Evolutionary conservation across 2,797 vertebrate genomes (phyloP).

Genomic region (Spheniscus humboldti): DNA sequence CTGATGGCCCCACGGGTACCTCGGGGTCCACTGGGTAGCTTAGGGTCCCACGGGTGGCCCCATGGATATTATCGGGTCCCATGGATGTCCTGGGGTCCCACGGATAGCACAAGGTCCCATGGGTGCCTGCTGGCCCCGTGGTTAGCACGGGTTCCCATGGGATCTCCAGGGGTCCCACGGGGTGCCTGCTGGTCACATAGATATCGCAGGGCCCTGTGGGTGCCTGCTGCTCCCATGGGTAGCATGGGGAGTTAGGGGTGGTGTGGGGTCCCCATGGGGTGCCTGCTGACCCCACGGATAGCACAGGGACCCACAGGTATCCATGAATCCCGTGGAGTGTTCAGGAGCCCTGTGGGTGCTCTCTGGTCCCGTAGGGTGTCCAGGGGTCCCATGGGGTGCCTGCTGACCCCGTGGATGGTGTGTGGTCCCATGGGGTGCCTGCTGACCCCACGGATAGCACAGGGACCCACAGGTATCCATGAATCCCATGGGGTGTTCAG

Average conservation of each 20-base stretch:
- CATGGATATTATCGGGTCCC: not conserved
- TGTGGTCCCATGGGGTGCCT: not conserved
- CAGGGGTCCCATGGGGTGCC: fast-evolving
- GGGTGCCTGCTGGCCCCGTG: not conserved
- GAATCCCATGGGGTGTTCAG: fast-evolving
- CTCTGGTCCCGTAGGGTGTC: not conserved
- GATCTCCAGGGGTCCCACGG: not conserved
- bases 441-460: not conserved
- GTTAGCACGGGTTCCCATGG: not conserved
- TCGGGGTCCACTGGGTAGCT: fast-evolving
- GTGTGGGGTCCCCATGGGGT: not conserved
- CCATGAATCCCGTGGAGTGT: fast-evolving
- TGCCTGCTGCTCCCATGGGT: not conserved
- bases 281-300: not conserved
- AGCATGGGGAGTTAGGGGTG: too few relatives aligned
- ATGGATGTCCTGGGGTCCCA: not conserved
- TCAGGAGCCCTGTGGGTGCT: not conserved
- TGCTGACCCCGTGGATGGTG: not conserved
- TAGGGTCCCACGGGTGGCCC: not conserved
- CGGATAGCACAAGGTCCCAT: not conserved
- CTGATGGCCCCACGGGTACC: not conserved
- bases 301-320: not conserved
- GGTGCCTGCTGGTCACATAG: not conserved
- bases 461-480: not conserved
- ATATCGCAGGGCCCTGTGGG: not conserved